Percentiles rank a stretch among this genome's conserved stretches.
phyloP scores from a whole-genome alignment of 2,113 vertebrate species.

The Hippocampus zosterae region DNA sequence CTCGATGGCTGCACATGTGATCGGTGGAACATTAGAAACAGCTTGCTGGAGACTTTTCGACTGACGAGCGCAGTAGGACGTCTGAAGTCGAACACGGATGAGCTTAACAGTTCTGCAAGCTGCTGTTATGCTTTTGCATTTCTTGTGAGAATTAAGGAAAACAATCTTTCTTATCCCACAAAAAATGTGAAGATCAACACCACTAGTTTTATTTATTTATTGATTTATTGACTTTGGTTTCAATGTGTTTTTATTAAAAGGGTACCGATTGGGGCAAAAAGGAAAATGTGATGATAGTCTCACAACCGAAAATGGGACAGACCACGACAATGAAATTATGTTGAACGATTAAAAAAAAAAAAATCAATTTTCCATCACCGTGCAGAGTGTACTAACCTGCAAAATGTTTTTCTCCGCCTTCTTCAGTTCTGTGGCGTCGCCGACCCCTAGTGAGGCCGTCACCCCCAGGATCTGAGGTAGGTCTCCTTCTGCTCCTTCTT shows the following conservation, averaged over 20 bases:
- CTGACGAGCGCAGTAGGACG: not conserved
- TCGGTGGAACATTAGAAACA: conserved; percentile 49
- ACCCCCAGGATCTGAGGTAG: conserved; percentile 91
- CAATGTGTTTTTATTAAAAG: too few species aligned
- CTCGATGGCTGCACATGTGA: conserved; percentile 33
- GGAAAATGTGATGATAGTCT: too few species aligned
- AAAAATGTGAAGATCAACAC: too few species aligned
- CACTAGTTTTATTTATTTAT: too few species aligned
- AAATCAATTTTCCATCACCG: too few species aligned
- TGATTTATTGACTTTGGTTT: too few species aligned
- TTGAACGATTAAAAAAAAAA: too few species aligned
- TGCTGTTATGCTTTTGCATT: too few species aligned
- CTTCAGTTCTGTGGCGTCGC: conserved; percentile 72
- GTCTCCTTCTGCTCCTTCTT: conserved; percentile 72
- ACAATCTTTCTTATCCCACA: too few species aligned
- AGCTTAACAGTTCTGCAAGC: not conserved
- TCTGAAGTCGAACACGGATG: not conserved
- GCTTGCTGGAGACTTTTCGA: conserved; percentile 23
- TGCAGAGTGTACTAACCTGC: conserved; percentile 68
- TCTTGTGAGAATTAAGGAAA: too few species aligned
- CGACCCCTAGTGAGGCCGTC: conserved; percentile 91
- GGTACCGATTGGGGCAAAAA: too few species aligned
- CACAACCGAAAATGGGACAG: too few species aligned
- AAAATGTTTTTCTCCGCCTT: conserved; percentile 90
- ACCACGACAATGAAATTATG: not conserved